phyloP scores from a whole-genome alignment of 2,113 vertebrate genomes.

The Microcebus jonahi region DNA sequence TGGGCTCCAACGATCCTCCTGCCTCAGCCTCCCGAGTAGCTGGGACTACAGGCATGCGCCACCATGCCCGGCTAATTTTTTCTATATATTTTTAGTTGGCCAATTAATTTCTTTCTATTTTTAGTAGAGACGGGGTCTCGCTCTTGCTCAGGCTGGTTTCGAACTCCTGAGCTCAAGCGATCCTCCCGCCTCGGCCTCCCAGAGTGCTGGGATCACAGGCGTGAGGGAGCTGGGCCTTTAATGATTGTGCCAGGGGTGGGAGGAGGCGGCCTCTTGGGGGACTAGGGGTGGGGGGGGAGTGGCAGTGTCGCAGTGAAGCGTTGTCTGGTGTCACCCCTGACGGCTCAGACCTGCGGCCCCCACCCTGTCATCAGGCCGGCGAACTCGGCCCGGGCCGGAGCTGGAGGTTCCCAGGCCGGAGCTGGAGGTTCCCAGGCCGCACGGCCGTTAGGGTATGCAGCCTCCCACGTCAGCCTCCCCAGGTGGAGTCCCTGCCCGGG shows the following conservation, averaged over 20 bases:
- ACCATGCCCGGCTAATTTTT: too few species aligned
- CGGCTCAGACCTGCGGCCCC: background rate
- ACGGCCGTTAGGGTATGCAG: accelerated
- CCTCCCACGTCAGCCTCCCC: accelerated
- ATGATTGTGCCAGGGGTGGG: background rate
- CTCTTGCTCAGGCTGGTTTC: too few species aligned
- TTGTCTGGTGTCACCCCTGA: background rate
- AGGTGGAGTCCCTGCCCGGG: accelerated
- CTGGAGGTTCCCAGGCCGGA: background rate
- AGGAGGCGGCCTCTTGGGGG: background rate
- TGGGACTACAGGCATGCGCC: too few species aligned
- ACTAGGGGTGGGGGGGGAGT: accelerated
- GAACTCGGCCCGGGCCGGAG: background rate
- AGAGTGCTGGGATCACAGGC: too few species aligned
- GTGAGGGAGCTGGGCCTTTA: background rate
- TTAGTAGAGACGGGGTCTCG: too few species aligned
- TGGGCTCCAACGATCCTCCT: too few species aligned
- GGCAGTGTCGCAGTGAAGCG: accelerated
- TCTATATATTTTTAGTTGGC: too few species aligned
- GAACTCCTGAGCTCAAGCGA: too few species aligned
- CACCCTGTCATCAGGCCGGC: accelerated
- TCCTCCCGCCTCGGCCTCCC: too few species aligned
- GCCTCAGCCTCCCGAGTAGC: too few species aligned
- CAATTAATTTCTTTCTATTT: too few species aligned
- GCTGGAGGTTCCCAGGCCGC: accelerated